A percentile compares a stretch with the other conserved stretches of the same genome.
Evolutionary conservation across 2,113 vertebrate species (phyloP).

Genomic region (Theristicus caerulescens): DNA sequence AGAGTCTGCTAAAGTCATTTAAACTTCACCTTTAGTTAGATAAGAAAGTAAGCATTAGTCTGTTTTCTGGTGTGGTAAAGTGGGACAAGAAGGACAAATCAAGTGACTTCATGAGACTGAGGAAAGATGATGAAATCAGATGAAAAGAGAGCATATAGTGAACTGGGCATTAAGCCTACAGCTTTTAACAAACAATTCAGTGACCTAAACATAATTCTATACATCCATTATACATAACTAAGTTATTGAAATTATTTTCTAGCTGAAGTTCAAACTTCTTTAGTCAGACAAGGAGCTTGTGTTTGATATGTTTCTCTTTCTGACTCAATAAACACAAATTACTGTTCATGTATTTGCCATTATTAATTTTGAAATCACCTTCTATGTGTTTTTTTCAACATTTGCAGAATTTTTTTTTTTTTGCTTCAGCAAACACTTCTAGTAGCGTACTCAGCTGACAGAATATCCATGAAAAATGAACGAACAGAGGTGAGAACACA

Average conservation of each 20-base stretch:
- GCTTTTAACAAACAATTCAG: not conserved
- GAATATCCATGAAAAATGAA: not conserved
- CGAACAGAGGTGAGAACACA: not conserved
- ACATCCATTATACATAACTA: not conserved
- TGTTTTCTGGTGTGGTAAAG: not conserved
- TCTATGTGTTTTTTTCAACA: not conserved
- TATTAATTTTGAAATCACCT: not conserved
- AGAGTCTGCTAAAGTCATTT: not conserved
- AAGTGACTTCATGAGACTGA: not conserved
- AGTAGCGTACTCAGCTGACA: not conserved
- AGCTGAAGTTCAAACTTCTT: not conserved
- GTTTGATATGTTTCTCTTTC: not conserved
- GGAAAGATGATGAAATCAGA: not conserved
- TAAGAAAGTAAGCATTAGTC: not conserved
- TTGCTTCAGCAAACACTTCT: not conserved
- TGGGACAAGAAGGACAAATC: not conserved
- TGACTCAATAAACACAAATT: not conserved
- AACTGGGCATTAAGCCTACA: not conserved
- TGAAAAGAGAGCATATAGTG: not conserved
- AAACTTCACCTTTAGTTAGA: not conserved
- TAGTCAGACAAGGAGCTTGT: not conserved
- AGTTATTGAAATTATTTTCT: not conserved
- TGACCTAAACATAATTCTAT: not conserved
- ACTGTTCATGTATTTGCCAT: not conserved
- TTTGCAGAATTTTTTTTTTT: not conserved